Conservation (phyloP, 2,113 vertebrate genomes). For the Trematocara nigrifrons region DNA sequence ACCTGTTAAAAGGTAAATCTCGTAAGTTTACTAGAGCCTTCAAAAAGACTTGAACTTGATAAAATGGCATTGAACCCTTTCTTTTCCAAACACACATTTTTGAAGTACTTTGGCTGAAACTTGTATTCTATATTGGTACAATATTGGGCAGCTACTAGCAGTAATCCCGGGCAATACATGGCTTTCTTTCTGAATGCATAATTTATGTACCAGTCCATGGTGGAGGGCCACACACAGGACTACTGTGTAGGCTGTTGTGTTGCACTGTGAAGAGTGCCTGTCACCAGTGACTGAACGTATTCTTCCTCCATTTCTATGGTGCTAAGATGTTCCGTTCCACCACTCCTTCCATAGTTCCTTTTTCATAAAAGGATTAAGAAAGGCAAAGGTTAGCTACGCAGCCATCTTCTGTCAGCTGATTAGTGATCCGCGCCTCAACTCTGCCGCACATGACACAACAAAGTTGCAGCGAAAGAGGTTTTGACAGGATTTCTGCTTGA, state of each 20-base stretch:
- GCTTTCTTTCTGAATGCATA: slow-evolving; percentile 55
- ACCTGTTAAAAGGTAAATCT: not conserved
- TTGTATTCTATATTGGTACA: not conserved
- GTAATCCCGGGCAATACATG: slow-evolving; percentile 14
- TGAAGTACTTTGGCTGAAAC: not conserved
- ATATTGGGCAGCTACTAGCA: not conserved
- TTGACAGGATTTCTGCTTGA: not conserved
- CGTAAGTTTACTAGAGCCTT: not conserved
- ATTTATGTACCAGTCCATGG: slow-evolving; percentile 48
- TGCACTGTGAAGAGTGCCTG: slow-evolving; percentile 58
- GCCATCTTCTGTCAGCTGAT: slow-evolving; percentile 30
- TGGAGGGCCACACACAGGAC: slow-evolving; percentile 40
- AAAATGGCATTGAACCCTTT: not conserved
- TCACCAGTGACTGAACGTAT: slow-evolving; percentile 65
- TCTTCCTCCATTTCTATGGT: slow-evolving; percentile 68
- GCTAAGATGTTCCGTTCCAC: slow-evolving; percentile 51
- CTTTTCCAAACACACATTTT: not conserved
- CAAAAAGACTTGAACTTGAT: not conserved
- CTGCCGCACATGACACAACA: not conserved
- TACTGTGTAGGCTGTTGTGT: slow-evolving; percentile 56
- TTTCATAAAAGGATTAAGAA: slow-evolving; percentile 10
- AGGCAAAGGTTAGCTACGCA: slow-evolving; percentile 49
- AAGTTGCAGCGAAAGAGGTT: not conserved
- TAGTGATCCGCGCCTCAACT: not conserved
- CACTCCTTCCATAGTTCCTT: slow-evolving; percentile 34